phyloP scores from a whole-genome alignment of 2,888 invertebrate species.

The Ennomos fuscantarius region DNA sequence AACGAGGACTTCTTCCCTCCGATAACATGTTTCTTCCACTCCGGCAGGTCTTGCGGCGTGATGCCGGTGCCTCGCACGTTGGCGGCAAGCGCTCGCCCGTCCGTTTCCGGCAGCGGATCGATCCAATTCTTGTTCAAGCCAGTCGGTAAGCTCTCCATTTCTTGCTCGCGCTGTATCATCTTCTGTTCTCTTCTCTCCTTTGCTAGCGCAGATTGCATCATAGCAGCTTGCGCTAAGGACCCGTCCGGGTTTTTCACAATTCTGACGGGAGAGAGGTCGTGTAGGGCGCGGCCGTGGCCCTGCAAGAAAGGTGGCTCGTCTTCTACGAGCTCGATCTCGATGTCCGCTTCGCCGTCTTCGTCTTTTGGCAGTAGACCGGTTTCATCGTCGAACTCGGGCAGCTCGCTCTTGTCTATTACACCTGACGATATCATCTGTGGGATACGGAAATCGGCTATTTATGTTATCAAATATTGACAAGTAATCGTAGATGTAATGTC shows the following conservation, averaged over 20 bases:
- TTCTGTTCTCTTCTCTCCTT: slow-evolving; percentile 98
- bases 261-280: slow-evolving; percentile 96
- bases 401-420: slow-evolving; percentile 95
- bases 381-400: slow-evolving; percentile 99
- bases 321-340: slow-evolving; percentile 99
- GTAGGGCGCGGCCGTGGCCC: slow-evolving; percentile 95
- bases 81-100: slow-evolving; percentile 89
- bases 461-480: not conserved
- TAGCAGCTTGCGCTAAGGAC: slow-evolving; percentile 98
- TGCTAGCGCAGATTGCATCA: slow-evolving; percentile 99
- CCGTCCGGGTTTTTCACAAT: slow-evolving; percentile 99
- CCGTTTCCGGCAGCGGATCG: slow-evolving; percentile 96
- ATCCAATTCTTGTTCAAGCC: slow-evolving; percentile 96
- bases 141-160: slow-evolving; percentile 93
- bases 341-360: slow-evolving; percentile 98
- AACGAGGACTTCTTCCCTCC: slow-evolving; percentile 99
- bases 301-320: slow-evolving; percentile 99
- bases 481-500: too few species aligned
- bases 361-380: slow-evolving; percentile 96
- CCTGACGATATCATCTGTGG: slow-evolving; percentile 95
- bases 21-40: slow-evolving; percentile 99
- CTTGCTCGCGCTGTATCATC: slow-evolving; percentile 96
- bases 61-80: slow-evolving; percentile 94
- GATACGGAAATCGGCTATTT: not conserved
- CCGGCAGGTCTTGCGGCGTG: slow-evolving; percentile 96